These are phyloP conservation scores for Trichogramma dendrolimi DNA, from an alignment of 2,888 invertebrate species.

Conservation along the genomic window DNA sequence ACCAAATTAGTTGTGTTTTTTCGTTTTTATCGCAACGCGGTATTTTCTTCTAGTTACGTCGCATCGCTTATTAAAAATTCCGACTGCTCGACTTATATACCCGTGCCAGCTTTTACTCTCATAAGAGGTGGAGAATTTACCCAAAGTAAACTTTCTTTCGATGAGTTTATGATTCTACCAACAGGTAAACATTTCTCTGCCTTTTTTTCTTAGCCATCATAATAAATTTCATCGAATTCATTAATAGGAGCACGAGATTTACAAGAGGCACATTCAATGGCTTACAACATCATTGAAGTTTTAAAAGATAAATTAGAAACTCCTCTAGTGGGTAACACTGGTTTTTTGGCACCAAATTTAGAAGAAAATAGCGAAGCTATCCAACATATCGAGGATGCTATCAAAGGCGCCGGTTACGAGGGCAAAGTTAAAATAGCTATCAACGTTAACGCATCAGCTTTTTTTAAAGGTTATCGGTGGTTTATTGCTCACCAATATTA, in stretches of 20 bases:
- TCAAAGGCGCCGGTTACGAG: conserved; percentile 40
- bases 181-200: conserved; percentile 31
- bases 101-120: conserved; percentile 45
- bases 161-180: conserved; percentile 45
- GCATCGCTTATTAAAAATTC: conserved; percentile 39
- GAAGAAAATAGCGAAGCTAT: conserved; percentile 43
- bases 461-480: conserved; percentile 41
- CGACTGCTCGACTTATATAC: conserved; percentile 32
- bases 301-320: too few species aligned
- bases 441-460: conserved; percentile 42
- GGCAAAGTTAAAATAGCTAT: conserved; percentile 43
- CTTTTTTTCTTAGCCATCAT: neutral
- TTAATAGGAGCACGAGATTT: too few species aligned
- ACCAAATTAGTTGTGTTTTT: neutral
- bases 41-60: conserved; percentile 36
- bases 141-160: conserved; percentile 39
- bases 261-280: neutral
- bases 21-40: neutral
- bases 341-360: conserved; percentile 32
- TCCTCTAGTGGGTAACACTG: neutral
- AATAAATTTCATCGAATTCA: too few species aligned
- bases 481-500: neutral
- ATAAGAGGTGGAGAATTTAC: conserved; percentile 43
- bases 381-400: conserved; percentile 38
- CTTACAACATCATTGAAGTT: neutral